Conservation (phyloP, 2,888 invertebrate species). For the Limnephilus rhombicus region DNA sequence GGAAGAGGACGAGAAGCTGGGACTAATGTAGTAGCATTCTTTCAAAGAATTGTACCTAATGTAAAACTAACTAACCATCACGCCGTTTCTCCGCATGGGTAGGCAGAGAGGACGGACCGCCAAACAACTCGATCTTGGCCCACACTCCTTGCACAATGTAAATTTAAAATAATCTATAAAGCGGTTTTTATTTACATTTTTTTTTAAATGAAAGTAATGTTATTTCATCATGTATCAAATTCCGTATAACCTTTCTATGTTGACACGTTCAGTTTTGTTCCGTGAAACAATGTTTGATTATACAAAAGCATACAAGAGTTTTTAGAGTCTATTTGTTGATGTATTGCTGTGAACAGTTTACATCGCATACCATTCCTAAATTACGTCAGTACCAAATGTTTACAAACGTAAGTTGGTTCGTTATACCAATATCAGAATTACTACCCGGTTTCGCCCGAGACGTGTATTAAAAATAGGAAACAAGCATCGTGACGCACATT, state of each 20-base stretch:
- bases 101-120: too few species aligned
- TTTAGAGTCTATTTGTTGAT: neutral
- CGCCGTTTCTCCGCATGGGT: too few species aligned
- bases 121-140: too few species aligned
- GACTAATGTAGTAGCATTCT: neutral
- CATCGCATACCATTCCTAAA: neutral
- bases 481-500: too few species aligned
- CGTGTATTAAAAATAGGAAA: too few species aligned
- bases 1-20: too few species aligned
- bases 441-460: neutral
- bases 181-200: neutral
- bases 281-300: neutral
- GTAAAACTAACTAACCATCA: neutral
- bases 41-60: neutral
- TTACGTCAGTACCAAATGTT: neutral
- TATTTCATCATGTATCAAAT: neutral
- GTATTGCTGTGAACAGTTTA: neutral
- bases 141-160: too few species aligned
- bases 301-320: neutral
- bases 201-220: neutral
- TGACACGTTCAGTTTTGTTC: neutral
- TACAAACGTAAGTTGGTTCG: neutral
- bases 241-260: neutral
- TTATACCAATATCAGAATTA: neutral
- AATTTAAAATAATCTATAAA: too few species aligned